Conservation (phyloP, 2,113 vertebrate species). For the Todiramphus saurophagus region DNA sequence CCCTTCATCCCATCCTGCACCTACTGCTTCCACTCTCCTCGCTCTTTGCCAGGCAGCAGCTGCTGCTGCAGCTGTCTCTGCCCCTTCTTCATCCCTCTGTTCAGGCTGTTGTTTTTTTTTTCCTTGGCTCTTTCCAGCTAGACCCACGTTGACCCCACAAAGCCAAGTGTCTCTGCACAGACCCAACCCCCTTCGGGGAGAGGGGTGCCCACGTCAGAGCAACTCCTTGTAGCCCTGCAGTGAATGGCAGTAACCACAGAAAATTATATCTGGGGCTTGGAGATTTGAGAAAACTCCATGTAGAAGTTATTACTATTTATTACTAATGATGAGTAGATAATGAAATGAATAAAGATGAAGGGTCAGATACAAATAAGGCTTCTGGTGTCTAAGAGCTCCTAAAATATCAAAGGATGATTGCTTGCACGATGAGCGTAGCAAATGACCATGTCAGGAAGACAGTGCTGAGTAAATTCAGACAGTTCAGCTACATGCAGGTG, state of each 20-base stretch:
- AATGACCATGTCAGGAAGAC: background rate
- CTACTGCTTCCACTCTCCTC: background rate
- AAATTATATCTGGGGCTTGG: too few species aligned
- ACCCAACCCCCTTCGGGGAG: background rate
- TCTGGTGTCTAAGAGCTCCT: background rate
- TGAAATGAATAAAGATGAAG: background rate
- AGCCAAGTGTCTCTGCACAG: background rate
- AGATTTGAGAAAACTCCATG: background rate
- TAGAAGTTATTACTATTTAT: background rate
- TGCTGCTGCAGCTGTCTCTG: background rate
- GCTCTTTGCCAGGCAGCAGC: background rate
- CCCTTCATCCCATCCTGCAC: background rate
- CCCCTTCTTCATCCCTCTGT: background rate
- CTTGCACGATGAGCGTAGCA: background rate
- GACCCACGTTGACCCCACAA: background rate
- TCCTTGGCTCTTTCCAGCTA: background rate
- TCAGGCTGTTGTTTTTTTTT: background rate
- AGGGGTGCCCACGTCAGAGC: fast-evolving
- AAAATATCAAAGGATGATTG: background rate
- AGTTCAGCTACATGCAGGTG: background rate
- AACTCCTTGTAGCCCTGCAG: background rate
- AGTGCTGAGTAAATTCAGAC: background rate
- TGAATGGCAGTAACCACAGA: background rate
- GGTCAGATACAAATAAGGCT: background rate
- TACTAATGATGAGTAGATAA: background rate